These are phyloP conservation scores for Serripes groenlandicus DNA, from an alignment of 2,888 invertebrate genomes.

Conservation along the genomic window DNA sequence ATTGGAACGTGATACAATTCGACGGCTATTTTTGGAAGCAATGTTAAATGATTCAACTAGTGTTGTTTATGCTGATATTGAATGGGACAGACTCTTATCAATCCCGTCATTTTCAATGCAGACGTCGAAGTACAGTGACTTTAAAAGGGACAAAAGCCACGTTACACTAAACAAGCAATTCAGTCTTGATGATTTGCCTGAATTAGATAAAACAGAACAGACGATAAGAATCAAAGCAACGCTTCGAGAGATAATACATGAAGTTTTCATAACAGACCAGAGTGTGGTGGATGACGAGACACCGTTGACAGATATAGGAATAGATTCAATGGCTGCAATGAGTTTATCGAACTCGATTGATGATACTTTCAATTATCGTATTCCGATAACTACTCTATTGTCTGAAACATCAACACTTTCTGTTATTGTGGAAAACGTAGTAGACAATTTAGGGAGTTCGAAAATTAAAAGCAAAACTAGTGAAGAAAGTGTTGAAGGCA, in stretches of 20 bases:
- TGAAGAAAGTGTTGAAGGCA: no score
- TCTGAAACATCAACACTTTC: conserved; percentile 50
- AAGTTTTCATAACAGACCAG: not conserved
- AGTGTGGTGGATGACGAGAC: not conserved
- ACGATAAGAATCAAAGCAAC: not conserved
- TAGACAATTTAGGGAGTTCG: conserved; percentile 29
- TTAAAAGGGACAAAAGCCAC: no score
- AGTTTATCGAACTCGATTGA: conserved; percentile 26
- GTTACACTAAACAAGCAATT: no score
- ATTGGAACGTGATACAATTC: conserved; percentile 37
- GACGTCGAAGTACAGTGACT: conserved; percentile 26
- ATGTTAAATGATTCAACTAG: conserved; percentile 32
- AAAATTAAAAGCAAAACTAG: no score
- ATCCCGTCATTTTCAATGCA: conserved; percentile 38
- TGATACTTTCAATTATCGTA: conserved; percentile 40
- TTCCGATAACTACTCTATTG: conserved; percentile 49
- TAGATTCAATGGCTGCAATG: conserved; percentile 31
- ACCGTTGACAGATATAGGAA: conserved; percentile 5
- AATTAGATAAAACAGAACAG: not conserved
- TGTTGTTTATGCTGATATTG: conserved; percentile 40
- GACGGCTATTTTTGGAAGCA: conserved; percentile 33
- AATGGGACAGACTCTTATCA: conserved; percentile 38
- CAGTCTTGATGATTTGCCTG: not conserved
- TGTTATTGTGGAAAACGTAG: conserved; percentile 30
- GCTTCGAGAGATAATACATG: not conserved